These are phyloP conservation scores for Craseonycteris thonglongyai DNA, from an alignment of 2,113 vertebrate species.

Conservation along the genomic window DNA sequence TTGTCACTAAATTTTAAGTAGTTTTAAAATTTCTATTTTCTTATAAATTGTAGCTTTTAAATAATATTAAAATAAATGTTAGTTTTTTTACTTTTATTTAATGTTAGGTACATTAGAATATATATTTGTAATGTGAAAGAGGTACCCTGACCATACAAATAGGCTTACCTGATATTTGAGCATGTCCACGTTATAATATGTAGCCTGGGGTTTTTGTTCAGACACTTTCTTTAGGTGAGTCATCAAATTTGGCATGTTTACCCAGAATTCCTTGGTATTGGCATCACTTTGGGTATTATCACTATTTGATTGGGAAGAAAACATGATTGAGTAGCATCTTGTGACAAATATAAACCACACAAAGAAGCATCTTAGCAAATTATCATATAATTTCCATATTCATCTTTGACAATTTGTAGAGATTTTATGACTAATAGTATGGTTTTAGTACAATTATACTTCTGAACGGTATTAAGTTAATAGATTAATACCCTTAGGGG, in stretches of 20 bases:
- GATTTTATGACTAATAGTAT: not conserved
- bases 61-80: not conserved
- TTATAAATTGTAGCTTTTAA: not conserved
- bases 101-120: not conserved
- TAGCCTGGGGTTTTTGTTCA: constrained; percentile 97
- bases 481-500: not conserved
- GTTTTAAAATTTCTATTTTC: not conserved
- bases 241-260: constrained; percentile 98
- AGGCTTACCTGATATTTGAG: constrained; percentile 95
- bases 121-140: not conserved
- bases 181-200: constrained; percentile 99
- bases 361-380: not conserved
- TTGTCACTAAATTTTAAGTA: not conserved
- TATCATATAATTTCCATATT: not conserved
- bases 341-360: not conserved
- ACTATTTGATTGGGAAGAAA: constrained; percentile 73
- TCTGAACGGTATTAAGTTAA: not conserved
- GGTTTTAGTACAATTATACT: not conserved
- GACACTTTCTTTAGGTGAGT: constrained; percentile 96
- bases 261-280: constrained; percentile 95
- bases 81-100: not conserved
- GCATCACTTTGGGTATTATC: constrained; percentile 83
- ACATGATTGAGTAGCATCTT: constrained; percentile 25
- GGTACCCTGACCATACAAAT: not conserved
- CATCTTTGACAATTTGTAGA: not conserved